Percentiles rank a stretch among this genome's conserved stretches.
Evolutionary conservation across 2,797 vertebrate genomes (phyloP).

Genomic region (Phoeniculus purpureus): DNA sequence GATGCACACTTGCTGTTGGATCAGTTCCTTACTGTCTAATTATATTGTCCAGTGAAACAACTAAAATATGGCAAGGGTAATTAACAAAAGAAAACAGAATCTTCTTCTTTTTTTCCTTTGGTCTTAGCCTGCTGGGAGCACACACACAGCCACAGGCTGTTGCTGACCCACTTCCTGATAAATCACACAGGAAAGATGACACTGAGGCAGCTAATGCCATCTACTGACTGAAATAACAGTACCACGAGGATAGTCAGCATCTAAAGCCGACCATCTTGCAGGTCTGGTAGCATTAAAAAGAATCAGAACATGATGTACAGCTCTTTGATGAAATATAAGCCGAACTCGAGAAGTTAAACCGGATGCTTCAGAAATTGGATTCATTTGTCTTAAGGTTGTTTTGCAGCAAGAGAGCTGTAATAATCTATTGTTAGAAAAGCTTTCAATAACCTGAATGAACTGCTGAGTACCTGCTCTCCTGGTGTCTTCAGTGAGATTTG

Average conservation of each 20-base stretch:
- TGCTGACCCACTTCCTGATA: slow-evolving; percentile 61
- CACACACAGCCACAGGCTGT: slow-evolving; percentile 34
- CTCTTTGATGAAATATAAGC: slow-evolving; percentile 8
- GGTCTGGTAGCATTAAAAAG: slow-evolving; percentile 7
- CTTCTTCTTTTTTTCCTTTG: not conserved
- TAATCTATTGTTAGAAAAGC: not conserved
- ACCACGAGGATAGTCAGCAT: not conserved
- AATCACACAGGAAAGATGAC: slow-evolving; percentile 6
- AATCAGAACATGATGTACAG: not conserved
- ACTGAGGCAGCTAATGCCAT: slow-evolving; percentile 55
- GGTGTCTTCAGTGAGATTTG: slow-evolving; percentile 5
- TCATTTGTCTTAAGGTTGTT: slow-evolving; percentile 16
- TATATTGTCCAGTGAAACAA: slow-evolving; percentile 29
- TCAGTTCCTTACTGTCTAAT: slow-evolving; percentile 10
- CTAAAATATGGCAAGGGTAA: slow-evolving; percentile 42
- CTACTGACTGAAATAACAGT: slow-evolving; percentile 57
- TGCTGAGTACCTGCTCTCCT: not conserved
- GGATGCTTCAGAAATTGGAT: slow-evolving; percentile 16
- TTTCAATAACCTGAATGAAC: slow-evolving; percentile 15
- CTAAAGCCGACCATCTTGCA: not conserved
- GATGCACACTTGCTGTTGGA: not conserved
- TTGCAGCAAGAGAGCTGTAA: not conserved
- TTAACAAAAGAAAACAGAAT: slow-evolving; percentile 35
- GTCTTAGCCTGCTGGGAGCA: slow-evolving; percentile 3
- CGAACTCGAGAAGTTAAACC: slow-evolving; percentile 2